phyloP scores from a whole-genome alignment of 2,797 vertebrate species.

The Cottoperca gobio region DNA sequence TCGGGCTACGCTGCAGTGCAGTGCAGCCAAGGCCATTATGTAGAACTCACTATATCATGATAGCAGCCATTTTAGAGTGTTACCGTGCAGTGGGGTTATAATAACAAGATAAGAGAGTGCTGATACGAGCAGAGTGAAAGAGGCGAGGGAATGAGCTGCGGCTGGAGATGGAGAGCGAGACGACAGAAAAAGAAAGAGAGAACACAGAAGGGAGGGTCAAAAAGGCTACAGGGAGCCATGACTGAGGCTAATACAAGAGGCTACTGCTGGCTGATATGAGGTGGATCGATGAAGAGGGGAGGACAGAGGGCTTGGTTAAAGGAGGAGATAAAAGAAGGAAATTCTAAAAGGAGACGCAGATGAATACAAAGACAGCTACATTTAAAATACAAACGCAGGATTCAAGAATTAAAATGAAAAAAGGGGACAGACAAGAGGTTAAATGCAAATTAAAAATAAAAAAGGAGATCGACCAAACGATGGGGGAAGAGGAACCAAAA shows the following conservation, averaged over 20 bases:
- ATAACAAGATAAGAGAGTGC: slow-evolving; percentile 81
- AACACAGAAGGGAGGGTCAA: slow-evolving; percentile 52
- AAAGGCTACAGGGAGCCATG: slow-evolving; percentile 63
- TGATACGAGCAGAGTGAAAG: slow-evolving; percentile 62
- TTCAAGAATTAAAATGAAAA: background rate
- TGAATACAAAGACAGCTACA: slow-evolving; percentile 8
- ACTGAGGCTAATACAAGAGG: slow-evolving; percentile 55
- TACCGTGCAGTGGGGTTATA: slow-evolving; percentile 80
- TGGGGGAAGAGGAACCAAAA: background rate
- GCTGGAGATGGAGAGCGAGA: slow-evolving; percentile 39
- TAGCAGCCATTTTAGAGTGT: slow-evolving; percentile 79
- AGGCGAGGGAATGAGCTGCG: slow-evolving; percentile 43
- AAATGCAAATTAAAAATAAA: background rate
- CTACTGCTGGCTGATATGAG: slow-evolving; percentile 52
- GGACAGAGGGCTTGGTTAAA: slow-evolving; percentile 36
- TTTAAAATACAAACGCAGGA: background rate
- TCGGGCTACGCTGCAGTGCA: slow-evolving; percentile 49
- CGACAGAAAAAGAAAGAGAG: slow-evolving; percentile 23
- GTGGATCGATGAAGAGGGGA: slow-evolving; percentile 49
- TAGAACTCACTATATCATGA: slow-evolving; percentile 76
- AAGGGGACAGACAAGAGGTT: background rate
- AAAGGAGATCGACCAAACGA: background rate
- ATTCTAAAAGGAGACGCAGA: slow-evolving; percentile 6
- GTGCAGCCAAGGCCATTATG: slow-evolving; percentile 77
- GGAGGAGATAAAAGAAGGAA: slow-evolving; percentile 27